These are phyloP conservation scores for Trichechus manatus DNA, from an alignment of 2,113 vertebrate species.

Conservation along the genomic window DNA sequence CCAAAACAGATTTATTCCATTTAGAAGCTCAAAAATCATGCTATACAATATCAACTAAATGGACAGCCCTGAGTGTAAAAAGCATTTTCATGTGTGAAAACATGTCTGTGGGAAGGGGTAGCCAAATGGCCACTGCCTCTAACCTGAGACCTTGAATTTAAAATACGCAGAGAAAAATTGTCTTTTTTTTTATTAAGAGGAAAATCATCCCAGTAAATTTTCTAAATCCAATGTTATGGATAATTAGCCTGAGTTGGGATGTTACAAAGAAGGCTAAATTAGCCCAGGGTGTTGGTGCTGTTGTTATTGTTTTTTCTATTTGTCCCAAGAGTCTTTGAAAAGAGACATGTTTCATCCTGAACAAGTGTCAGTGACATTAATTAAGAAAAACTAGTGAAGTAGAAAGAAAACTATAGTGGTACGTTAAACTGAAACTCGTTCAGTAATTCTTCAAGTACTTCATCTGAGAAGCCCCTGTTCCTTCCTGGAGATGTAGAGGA, in stretches of 20 bases:
- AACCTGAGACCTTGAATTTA: background rate
- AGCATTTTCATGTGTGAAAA: background rate
- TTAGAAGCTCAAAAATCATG: background rate
- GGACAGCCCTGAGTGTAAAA: background rate
- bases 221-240: constrained; percentile 63
- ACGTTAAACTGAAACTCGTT: constrained; percentile 62
- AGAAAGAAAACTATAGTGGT: constrained; percentile 60
- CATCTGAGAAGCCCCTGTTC: background rate
- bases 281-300: constrained; percentile 31
- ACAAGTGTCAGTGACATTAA: constrained; percentile 71
- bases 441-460: constrained; percentile 7
- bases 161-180: background rate
- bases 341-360: constrained; percentile 69
- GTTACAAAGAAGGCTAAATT: constrained; percentile 70
- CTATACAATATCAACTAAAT: background rate
- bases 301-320: background rate
- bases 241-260: constrained; percentile 74
- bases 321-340: constrained; percentile 71
- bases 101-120: rapidly evolving
- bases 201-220: constrained; percentile 68
- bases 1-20: background rate
- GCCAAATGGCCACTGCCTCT: background rate
- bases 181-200: constrained; percentile 22
- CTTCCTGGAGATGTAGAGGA: constrained; percentile 12
- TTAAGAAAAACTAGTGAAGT: constrained; percentile 79